Evolutionary conservation across 1,140 invertebrate genomes (phyloP).

Genomic region (Hylaeus anthracinus): DNA sequence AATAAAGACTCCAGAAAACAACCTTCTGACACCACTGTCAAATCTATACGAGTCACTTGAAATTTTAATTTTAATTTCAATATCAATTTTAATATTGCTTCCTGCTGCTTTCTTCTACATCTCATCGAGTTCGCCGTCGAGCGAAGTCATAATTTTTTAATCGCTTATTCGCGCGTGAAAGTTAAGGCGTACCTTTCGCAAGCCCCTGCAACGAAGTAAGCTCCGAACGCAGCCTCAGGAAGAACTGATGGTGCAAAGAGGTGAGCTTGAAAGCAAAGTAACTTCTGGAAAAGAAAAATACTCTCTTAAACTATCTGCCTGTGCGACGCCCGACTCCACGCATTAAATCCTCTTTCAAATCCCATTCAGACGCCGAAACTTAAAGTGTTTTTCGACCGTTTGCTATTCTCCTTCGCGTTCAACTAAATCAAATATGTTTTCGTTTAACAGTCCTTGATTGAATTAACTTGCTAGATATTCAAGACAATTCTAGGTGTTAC

Average conservation of each 20-base stretch:
- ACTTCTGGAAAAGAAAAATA: conserved; percentile 80
- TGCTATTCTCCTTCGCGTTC: not conserved
- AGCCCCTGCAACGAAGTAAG: conserved; percentile 86
- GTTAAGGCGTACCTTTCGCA: conserved; percentile 80
- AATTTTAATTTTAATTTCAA: no score
- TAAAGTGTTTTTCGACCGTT: not conserved
- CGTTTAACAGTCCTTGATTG: not conserved
- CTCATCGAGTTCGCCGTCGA: no score
- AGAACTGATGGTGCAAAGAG: conserved; percentile 88
- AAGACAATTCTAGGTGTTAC: no score
- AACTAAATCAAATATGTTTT: no score
- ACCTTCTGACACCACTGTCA: no score
- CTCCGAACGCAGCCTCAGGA: conserved; percentile 86
- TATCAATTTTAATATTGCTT: no score
- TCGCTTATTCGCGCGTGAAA: not conserved
- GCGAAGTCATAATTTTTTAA: not conserved
- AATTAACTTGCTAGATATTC: no score
- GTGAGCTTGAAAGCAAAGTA: conserved; percentile 88
- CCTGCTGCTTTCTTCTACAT: not conserved
- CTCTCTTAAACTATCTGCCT: conserved; percentile 13
- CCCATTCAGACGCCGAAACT: not conserved
- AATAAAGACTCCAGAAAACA: no score
- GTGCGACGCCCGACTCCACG: not conserved
- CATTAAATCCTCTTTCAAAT: conserved; percentile 11
- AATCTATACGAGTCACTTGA: no score